Base-by-base conservation (phyloP, 2,888 invertebrate genomes). In the Sphecodes monilicornis region DNA sequence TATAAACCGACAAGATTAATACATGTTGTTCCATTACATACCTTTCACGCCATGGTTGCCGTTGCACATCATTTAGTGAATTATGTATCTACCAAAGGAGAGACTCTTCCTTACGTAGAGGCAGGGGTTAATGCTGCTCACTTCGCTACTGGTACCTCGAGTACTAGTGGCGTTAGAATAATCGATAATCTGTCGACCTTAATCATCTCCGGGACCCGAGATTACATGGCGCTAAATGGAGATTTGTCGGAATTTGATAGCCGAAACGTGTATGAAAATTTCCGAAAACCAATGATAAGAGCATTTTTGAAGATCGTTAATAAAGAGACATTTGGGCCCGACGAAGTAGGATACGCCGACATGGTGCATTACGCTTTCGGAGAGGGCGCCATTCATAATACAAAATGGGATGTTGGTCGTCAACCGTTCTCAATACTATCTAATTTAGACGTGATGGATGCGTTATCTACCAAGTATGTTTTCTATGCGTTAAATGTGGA, bases 301-400 rank as follows among this genome's bases (percentile, higher is more conserved):
- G 60, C 60, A 4, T n/a, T 64, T 5, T n/a, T 10, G 22, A 22
- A n/a, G 10, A 64, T n/a, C 11, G 2, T 22, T 5, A 64, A 13
- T 13, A 5, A 5, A n/a, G 60, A 64, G 11, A 13, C 5, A 11
- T 64, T n/a, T 13, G 60, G 60, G 11, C 60, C 60, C 2, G 60
- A 60, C 13, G 3, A 26, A 3, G 26, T 60, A 18, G 1, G 2
- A 3, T 64, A 64, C 4, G 16, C 4, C 11, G 64, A 26, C 16
- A 64, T 64, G 64, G 64, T 64, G 10, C 8, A 64, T 8, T 64
- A 64, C 32, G 64, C 64, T 1, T 64, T 64, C 64, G 64, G 64
- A 29, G 29, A n/a, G 32, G 64, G 64, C 1, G 5, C n/a, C 0
- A 26, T 64, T 11, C 64, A 64, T 4, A 29, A 64, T 29, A 64